A percentile compares a stretch with the other conserved stretches of the same genome.
Evolutionary conservation across 2,113 vertebrate species (phyloP).

Genomic region (Capreolus pygargus): DNA sequence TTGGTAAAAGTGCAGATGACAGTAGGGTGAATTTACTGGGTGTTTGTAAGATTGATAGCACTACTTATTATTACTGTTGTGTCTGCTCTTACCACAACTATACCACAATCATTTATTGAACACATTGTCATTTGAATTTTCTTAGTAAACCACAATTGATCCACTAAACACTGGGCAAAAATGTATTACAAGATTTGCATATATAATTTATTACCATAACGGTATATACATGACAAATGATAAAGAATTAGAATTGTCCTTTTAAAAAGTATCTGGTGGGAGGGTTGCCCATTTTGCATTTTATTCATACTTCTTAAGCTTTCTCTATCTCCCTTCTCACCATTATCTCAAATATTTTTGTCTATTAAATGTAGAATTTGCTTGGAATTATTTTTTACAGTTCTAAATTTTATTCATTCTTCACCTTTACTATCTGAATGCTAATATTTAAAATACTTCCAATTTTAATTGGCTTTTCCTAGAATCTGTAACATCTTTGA

Average conservation of each 20-base stretch:
- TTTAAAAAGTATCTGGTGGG: not conserved
- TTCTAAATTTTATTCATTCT: not conserved
- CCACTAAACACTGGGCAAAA: not conserved
- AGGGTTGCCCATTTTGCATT: not conserved
- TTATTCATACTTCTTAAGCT: not conserved
- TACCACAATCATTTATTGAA: not conserved
- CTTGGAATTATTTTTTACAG: not conserved
- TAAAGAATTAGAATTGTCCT: not conserved
- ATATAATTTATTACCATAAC: not conserved
- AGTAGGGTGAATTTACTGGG: not conserved
- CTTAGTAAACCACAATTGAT: not conserved
- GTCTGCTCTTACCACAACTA: not conserved
- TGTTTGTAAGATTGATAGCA: conserved; percentile 10
- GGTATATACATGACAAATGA: not conserved
- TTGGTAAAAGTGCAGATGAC: not conserved
- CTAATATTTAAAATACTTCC: not conserved
- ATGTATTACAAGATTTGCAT: not conserved
- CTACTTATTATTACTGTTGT: not conserved
- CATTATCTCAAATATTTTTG: not conserved
- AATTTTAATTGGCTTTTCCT: not conserved
- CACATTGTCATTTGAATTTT: not conserved
- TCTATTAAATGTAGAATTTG: not conserved
- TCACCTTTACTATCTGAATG: not conserved
- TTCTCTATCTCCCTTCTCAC: not conserved
- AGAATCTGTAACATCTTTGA: not conserved